These are phyloP conservation scores for Chaunax sp. DNA, from an alignment of 2,797 vertebrate genomes.

Conservation along the genomic window DNA sequence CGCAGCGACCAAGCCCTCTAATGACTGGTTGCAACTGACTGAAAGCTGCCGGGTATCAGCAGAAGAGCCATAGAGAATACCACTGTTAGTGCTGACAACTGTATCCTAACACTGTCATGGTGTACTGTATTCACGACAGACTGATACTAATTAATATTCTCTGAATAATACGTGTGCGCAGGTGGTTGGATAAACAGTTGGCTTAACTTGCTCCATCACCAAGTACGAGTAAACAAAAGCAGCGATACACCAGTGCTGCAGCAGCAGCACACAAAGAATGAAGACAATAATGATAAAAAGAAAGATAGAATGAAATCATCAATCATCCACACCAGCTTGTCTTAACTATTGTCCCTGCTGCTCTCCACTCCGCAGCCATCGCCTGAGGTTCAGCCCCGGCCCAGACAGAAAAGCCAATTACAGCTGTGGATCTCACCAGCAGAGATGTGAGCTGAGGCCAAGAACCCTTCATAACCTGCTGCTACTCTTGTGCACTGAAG, in stretches of 20 bases:
- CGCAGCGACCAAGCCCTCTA: slow-evolving; percentile 64
- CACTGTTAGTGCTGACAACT: slow-evolving; percentile 83
- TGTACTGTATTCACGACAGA: slow-evolving; percentile 73
- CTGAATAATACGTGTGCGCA: slow-evolving; percentile 66
- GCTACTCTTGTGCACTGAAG: slow-evolving; percentile 21
- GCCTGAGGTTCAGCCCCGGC: slow-evolving; percentile 29
- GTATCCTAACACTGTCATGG: slow-evolving; percentile 82
- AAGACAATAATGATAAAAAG: slow-evolving; percentile 16
- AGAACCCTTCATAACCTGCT: slow-evolving; percentile 49
- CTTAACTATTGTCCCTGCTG: slow-evolving; percentile 27
- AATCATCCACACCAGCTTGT: slow-evolving; percentile 28
- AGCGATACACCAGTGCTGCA: slow-evolving; percentile 43
- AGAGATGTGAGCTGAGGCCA: slow-evolving; percentile 65
- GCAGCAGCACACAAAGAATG: slow-evolving; percentile 38
- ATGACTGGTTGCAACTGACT: slow-evolving; percentile 69
- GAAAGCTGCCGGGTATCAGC: slow-evolving; percentile 61
- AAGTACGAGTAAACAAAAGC: slow-evolving; percentile 62
- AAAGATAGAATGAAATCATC: slow-evolving; percentile 20
- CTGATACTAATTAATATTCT: slow-evolving; percentile 83
- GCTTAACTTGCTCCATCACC: slow-evolving; percentile 52
- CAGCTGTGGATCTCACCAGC: slow-evolving; percentile 68
- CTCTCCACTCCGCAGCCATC: slow-evolving; percentile 16
- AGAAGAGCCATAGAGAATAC: slow-evolving; percentile 71
- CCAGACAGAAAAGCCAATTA: slow-evolving; percentile 61
- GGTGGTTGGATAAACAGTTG: slow-evolving; percentile 71